Evolutionary conservation across 2,113 vertebrate species (phyloP).

Genomic region (Turnix velox): DNA sequence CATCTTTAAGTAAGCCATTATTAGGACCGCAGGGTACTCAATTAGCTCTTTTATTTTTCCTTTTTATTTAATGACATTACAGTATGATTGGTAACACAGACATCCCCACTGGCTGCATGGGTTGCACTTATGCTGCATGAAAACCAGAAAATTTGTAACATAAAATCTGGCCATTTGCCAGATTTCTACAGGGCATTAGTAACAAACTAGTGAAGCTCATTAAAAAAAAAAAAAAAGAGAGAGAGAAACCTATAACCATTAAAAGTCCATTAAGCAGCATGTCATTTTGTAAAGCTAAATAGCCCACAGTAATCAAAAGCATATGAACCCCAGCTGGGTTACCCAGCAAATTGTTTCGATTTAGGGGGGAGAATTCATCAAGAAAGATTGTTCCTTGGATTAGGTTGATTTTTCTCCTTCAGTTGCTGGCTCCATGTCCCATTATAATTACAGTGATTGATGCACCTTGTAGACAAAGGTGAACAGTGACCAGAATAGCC

Average conservation of each 20-base stretch:
- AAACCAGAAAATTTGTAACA: slow-evolving; percentile 86
- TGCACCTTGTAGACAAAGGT: slow-evolving; percentile 79
- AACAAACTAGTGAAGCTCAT: slow-evolving; percentile 99
- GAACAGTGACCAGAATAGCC: slow-evolving; percentile 79
- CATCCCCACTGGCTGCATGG: slow-evolving; percentile 70
- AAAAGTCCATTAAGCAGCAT: slow-evolving; percentile 99
- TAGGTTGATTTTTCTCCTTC: slow-evolving; percentile 87
- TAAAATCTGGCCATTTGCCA: slow-evolving; percentile 86
- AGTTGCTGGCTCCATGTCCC: slow-evolving; percentile 77
- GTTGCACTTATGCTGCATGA: slow-evolving; percentile 78
- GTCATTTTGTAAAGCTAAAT: slow-evolving; percentile 99
- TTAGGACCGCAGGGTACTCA: slow-evolving; percentile 44
- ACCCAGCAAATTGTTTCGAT: slow-evolving; percentile 96
- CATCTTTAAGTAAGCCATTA: not conserved
- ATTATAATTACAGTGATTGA: slow-evolving; percentile 85
- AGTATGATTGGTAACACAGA: slow-evolving; percentile 62
- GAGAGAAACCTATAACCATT: slow-evolving; percentile 99
- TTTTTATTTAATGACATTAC: slow-evolving; percentile 54
- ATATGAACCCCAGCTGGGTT: slow-evolving; percentile 99
- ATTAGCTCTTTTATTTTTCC: slow-evolving; percentile 29
- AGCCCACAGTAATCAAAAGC: slow-evolving; percentile 99
- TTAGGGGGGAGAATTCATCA: slow-evolving; percentile 94
- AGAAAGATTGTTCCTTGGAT: slow-evolving; percentile 89
- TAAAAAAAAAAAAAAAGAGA: slow-evolving; percentile 87
- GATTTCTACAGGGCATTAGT: slow-evolving; percentile 97